phyloP scores from a whole-genome alignment of 2,888 invertebrate genomes.

The Cryptocephalus moraei region DNA sequence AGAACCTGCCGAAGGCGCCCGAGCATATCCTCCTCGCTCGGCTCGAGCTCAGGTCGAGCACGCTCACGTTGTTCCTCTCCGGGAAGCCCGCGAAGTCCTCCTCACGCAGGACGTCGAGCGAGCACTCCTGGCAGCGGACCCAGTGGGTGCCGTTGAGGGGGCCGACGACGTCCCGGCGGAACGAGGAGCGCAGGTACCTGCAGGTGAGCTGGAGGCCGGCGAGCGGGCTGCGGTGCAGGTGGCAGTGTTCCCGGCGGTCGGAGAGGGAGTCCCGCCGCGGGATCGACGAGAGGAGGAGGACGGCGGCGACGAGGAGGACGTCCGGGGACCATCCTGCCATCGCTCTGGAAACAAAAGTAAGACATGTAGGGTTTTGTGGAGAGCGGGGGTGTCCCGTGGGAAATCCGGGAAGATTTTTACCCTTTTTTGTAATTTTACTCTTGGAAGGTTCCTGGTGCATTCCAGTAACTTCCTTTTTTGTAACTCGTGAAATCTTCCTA shows the following conservation, averaged over 20 bases:
- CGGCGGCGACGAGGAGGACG: slow-evolving; percentile 10
- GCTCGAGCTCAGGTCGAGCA: slow-evolving; percentile 26
- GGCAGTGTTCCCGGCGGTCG: slow-evolving; percentile 13
- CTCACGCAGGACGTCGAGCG: slow-evolving; percentile 27
- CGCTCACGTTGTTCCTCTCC: slow-evolving; percentile 27
- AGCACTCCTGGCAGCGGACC: slow-evolving; percentile 31
- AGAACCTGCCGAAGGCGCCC: slow-evolving; percentile 27
- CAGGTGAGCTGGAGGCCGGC: slow-evolving; percentile 30
- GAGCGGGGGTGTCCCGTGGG: too few species aligned
- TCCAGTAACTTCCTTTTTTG: too few species aligned
- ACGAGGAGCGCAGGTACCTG: slow-evolving; percentile 25
- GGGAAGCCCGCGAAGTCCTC: slow-evolving; percentile 27
- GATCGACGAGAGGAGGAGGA: too few species aligned
- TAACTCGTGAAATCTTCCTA: too few species aligned
- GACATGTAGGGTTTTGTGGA: too few species aligned
- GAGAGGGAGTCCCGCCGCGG: too few species aligned
- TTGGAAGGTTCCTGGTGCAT: too few species aligned
- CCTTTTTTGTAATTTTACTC: too few species aligned
- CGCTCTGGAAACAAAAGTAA: slow-evolving; percentile 19
- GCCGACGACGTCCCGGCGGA: slow-evolving; percentile 26
- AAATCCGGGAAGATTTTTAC: too few species aligned
- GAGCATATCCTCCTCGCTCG: slow-evolving; percentile 24
- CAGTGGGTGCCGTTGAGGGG: slow-evolving; percentile 30
- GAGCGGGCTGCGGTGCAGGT: slow-evolving; percentile 19
- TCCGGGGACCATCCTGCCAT: slow-evolving; percentile 30